These are phyloP conservation scores for Drosophila mojavensis DNA, from an alignment of 1,140 invertebrate species.

Conservation along the genomic window DNA sequence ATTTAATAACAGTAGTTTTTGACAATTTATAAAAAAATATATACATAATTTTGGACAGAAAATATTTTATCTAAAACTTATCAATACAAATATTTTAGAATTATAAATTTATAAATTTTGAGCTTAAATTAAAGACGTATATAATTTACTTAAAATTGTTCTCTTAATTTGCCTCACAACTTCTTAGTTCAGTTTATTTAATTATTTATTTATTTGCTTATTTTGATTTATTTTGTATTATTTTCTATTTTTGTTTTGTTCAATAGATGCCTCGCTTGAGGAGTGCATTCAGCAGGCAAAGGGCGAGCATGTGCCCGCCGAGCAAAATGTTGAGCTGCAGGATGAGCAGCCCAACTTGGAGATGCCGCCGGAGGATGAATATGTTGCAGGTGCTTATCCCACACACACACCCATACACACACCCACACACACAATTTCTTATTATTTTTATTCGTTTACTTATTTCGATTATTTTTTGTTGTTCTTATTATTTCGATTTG, in stretches of 20 bases:
- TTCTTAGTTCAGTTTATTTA: conserved; percentile 39
- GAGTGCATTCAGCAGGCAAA: conserved; percentile 86
- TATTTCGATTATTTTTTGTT: conserved; percentile 33
- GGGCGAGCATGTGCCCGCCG: conserved; percentile 84
- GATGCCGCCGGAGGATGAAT: conserved; percentile 70
- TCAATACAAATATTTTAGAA: not conserved
- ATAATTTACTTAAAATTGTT: too few species aligned
- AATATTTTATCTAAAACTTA: too few species aligned
- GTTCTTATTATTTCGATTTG: conserved; percentile 22
- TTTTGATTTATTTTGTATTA: conserved; percentile 19
- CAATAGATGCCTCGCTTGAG: conserved; percentile 86
- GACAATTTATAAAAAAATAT: too few species aligned
- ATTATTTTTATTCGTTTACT: conserved; percentile 48
- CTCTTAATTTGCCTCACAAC: not conserved
- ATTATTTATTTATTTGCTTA: conserved; percentile 2
- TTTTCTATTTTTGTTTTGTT: conserved; percentile 20
- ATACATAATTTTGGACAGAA: too few species aligned
- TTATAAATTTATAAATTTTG: conserved; percentile 4
- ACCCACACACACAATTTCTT: conserved; percentile 32
- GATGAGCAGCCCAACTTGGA: conserved; percentile 73
- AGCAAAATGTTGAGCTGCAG: conserved; percentile 84
- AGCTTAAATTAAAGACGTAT: not conserved
- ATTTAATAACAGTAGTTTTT: too few species aligned
- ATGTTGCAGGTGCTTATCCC: conserved; percentile 73
- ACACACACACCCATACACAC: not conserved